Conservation (phyloP, 2,113 vertebrate species). For the Salvelinus namaycush region DNA sequence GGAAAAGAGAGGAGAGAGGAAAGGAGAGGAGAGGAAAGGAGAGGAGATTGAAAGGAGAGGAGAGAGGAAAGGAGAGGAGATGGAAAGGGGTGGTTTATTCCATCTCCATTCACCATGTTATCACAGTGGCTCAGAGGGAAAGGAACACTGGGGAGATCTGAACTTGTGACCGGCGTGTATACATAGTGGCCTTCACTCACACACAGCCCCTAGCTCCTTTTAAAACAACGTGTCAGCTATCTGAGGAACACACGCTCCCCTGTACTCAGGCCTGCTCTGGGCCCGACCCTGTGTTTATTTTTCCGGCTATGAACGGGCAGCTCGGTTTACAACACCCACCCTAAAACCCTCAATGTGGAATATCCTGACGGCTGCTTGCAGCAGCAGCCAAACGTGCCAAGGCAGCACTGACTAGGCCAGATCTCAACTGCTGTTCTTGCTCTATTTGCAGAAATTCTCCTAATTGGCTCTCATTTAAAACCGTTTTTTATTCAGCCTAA, state of each 20-base stretch:
- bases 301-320: conserved; percentile 66
- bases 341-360: conserved; percentile 51
- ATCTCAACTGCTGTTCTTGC: conserved; percentile 32
- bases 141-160: conserved; percentile 55
- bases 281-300: conserved; percentile 64
- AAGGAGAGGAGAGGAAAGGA: no score
- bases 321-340: conserved; percentile 66
- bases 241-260: conserved; percentile 59
- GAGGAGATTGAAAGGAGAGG: conserved; percentile 18
- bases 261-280: conserved; percentile 52
- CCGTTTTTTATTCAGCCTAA: conserved; percentile 27
- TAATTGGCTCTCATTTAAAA: conserved; percentile 28
- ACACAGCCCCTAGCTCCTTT: conserved; percentile 42
- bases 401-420: conserved; percentile 45
- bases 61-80: conserved; percentile 49
- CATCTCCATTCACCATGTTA: conserved; percentile 71
- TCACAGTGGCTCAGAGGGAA: conserved; percentile 62
- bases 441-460: conserved; percentile 14
- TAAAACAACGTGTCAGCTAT: conserved; percentile 65
- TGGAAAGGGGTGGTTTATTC: conserved; percentile 55
- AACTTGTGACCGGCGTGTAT: conserved; percentile 37
- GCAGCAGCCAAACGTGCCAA: conserved; percentile 39
- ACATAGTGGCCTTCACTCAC: conserved; percentile 42
- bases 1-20: no score
- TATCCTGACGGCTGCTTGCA: conserved; percentile 34